Evolutionary conservation across 2,113 vertebrate species (phyloP), one percentile per base, ranked within the genome.

Genomic region (Tenrec ecaudatus): DNA sequence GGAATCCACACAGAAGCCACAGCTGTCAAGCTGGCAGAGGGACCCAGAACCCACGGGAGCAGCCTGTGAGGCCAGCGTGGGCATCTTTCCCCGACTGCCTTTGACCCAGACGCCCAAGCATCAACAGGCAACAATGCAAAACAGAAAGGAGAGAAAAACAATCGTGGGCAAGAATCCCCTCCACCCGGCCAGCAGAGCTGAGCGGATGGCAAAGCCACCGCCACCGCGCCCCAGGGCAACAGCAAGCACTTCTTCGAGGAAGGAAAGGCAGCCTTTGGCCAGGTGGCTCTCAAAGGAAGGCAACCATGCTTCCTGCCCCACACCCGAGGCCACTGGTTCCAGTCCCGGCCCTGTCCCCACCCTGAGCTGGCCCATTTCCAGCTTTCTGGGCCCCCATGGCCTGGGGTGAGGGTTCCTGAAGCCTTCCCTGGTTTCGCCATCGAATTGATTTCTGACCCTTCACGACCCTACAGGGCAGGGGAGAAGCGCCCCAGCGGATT

Each of bases 191-290:
- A 76, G 64, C 0, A 47, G 86, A 23, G 38, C 71, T 0, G 91
- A 94, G 89, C 97, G 97, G 96, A 97, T 91, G 95, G 47, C 47
- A 14, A 96, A 95, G 96, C 92, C 80, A 97, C 87, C 69, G 71
- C 95, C 86, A 77, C 95, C 89, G 95, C 78, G n/a, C n/a, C n/a
- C n/a, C n/a, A n/a, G n/a, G n/a, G n/a, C n/a, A n/a, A 97, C 86
- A 82, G 87, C 95, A 92, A 93, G 91, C 93, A 88, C 96, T 96
- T 86, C 82, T 96, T 94, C 62, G n/a, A 82, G 66, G 80, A 96
- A 96, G 95, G 94, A 93, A 95, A 94, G 91, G 96, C 92, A 97
- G 89, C 79, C 77, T 47, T 66, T 53, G 95, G 88, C 91, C 96
- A 95, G 31, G 2, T 0, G 11, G 76, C 95, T 96, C 96, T 97